phyloP scores from a whole-genome alignment of 1,140 invertebrate genomes.

The Phymorhynchus buccinoides region DNA sequence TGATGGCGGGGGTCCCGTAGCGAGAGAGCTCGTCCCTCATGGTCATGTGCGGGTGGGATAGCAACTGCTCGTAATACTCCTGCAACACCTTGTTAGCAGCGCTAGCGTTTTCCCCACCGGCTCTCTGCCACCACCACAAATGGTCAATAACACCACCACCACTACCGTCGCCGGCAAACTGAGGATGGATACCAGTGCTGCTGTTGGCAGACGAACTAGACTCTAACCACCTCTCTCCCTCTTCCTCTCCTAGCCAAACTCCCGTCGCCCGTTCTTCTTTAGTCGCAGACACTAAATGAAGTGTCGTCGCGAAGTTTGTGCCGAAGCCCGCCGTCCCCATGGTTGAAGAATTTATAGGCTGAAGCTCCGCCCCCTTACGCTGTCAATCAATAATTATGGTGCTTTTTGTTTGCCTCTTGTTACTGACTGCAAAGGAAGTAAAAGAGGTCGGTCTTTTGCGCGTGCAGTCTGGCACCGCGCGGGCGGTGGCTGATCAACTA shows the following conservation, averaged over 20 bases:
- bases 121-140: neutral
- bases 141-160: neutral
- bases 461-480: no score
- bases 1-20: conserved; percentile 63
- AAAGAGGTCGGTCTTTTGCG: no score
- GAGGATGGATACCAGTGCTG: no score
- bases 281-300: neutral
- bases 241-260: neutral
- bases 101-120: neutral
- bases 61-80: conserved; percentile 38
- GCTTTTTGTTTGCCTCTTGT: no score
- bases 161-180: neutral
- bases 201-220: neutral
- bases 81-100: neutral
- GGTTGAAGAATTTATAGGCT: no score
- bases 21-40: conserved; percentile 49
- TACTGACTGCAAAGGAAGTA: no score
- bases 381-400: no score
- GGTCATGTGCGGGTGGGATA: conserved; percentile 42
- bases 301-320: neutral
- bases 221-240: neutral
- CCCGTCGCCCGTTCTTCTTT: neutral
- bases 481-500: no score
- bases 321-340: neutral
- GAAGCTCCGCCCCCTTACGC: no score